Evolutionary conservation across 2,797 vertebrate genomes (phyloP).

Genomic region (Buceros bicornis): DNA sequence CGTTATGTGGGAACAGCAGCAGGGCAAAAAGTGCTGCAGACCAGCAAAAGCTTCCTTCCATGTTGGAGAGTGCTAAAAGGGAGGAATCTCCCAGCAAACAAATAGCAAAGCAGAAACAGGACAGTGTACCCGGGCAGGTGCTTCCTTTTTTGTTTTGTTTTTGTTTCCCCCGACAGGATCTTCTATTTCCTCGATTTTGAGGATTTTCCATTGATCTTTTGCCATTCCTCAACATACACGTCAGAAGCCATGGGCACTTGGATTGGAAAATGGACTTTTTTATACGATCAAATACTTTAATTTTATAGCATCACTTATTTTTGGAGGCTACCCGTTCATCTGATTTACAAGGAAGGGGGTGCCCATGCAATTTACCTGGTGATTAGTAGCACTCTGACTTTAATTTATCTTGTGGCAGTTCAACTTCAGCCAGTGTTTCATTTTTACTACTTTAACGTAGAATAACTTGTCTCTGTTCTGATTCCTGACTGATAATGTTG

Average conservation of each 20-base stretch:
- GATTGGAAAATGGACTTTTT: not conserved
- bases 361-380: no score
- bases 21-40: not conserved
- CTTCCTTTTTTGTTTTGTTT: not conserved
- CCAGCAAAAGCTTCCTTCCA: not conserved
- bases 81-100: not conserved
- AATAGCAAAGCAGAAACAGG: not conserved
- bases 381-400: not conserved
- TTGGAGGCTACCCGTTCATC: not conserved
- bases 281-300: not conserved
- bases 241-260: not conserved
- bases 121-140: not conserved
- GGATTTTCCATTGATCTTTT: not conserved
- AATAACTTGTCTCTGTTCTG: not conserved
- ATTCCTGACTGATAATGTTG: not conserved
- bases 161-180: not conserved
- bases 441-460: not conserved
- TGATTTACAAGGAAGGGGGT: not conserved
- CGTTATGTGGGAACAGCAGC: not conserved
- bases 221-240: not conserved
- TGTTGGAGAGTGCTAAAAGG: not conserved
- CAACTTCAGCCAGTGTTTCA: not conserved
- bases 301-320: not conserved
- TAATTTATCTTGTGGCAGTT: not conserved
- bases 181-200: fast-evolving